These are phyloP conservation scores for Chromoteleia sp. DNA, from an alignment of 2,888 invertebrate species.

Conservation along the genomic window DNA sequence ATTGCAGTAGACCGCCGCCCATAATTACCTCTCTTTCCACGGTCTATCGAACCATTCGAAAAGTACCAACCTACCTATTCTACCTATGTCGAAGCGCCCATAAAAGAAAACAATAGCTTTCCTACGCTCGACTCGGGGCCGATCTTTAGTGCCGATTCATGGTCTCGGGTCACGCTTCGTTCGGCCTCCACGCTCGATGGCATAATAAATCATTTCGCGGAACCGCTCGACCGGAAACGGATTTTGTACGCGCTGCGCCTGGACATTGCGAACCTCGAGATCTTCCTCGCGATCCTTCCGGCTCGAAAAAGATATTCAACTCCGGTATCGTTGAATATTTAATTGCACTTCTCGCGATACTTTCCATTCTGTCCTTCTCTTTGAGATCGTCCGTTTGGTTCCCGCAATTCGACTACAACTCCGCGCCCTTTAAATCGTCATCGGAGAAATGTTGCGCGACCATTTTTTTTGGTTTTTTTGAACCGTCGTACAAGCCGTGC, in stretches of 20 bases:
- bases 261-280: constrained; percentile 65
- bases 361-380: constrained; percentile 13
- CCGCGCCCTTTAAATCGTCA: no score
- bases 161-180: constrained; percentile 80
- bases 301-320: constrained; percentile 35
- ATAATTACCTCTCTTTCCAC: constrained; percentile 81
- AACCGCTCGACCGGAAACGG: constrained; percentile 83
- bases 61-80: constrained; percentile 69
- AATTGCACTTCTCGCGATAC: constrained; percentile 44
- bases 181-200: constrained; percentile 78
- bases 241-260: constrained; percentile 75
- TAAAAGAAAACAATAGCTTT: constrained; percentile 79
- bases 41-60: constrained; percentile 77
- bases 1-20: constrained; percentile 75
- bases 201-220: constrained; percentile 84
- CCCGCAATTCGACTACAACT: no score
- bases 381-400: no score
- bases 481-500: no score
- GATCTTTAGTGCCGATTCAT: constrained; percentile 81
- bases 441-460: no score
- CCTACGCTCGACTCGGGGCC: constrained; percentile 70
- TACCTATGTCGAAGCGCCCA: constrained; percentile 66
- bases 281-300: constrained; percentile 66
- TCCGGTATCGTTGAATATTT: constrained; percentile 52
- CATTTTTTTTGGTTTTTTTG: no score